Conservation (phyloP, 2,113 vertebrate species). For the Proteles cristata region DNA sequence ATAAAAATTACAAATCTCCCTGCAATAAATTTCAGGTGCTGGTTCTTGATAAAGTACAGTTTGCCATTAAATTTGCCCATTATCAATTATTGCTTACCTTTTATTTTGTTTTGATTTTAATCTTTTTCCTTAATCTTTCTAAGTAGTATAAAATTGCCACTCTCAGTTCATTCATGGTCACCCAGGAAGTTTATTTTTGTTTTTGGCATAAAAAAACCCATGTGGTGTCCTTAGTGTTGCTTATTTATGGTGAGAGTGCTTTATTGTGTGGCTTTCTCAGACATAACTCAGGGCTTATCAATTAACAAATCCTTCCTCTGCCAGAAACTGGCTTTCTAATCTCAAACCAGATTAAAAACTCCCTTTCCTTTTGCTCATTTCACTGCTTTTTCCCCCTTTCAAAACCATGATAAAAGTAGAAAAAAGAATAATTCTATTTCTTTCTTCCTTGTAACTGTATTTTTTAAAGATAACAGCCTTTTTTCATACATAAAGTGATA, state of each 20-base stretch:
- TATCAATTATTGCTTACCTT: conserved; percentile 30
- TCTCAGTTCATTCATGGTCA: not conserved
- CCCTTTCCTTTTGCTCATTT: not conserved
- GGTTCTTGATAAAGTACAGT: not conserved
- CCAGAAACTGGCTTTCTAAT: not conserved
- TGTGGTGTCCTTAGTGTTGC: not conserved
- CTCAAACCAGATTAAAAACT: not conserved
- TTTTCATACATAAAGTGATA: not conserved
- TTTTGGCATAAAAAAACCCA: not conserved
- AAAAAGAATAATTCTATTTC: not conserved
- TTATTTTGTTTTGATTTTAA: not conserved
- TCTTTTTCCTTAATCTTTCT: not conserved
- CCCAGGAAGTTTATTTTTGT: not conserved
- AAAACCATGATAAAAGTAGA: not conserved
- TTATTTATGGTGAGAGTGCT: not conserved
- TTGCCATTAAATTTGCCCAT: conserved; percentile 13
- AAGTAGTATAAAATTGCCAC: not conserved
- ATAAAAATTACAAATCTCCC: conserved; percentile 61
- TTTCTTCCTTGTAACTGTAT: not conserved
- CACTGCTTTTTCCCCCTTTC: not conserved
- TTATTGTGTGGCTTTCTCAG: not conserved
- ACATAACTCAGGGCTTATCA: not conserved
- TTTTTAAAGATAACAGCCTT: not conserved
- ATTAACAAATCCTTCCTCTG: not conserved
- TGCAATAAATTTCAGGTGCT: conserved; percentile 38